phyloP scores from a whole-genome alignment of 2,888 invertebrate genomes.

The Osmoderma eremita region DNA sequence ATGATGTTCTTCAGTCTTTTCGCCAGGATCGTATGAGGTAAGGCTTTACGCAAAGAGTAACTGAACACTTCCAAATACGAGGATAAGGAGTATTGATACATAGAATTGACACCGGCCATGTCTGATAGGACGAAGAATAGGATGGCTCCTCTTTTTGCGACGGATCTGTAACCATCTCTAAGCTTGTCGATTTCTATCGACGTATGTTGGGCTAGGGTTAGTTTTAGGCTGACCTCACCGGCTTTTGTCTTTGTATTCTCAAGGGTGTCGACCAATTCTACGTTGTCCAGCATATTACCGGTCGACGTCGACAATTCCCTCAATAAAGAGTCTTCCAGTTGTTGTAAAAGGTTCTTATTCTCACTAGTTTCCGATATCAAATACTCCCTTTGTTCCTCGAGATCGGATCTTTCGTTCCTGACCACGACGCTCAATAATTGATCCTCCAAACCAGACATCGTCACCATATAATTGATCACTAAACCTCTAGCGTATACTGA shows the following conservation, averaged over 20 bases:
- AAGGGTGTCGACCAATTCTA: constrained; percentile 83
- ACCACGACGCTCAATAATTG: constrained; percentile 91
- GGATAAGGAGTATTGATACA: constrained; percentile 92
- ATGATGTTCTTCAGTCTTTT: constrained; percentile 85
- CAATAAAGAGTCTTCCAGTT: constrained; percentile 86
- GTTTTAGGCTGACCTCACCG: constrained; percentile 81
- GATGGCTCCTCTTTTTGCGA: constrained; percentile 87
- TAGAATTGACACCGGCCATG: constrained; percentile 87
- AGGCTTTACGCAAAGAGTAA: constrained; percentile 81
- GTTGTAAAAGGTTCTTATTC: constrained; percentile 84
- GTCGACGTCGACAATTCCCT: constrained; percentile 85
- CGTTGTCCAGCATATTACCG: constrained; percentile 93
- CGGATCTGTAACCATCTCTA: constrained; percentile 86
- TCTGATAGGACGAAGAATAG: constrained; percentile 91
- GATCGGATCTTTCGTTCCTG: constrained; percentile 83
- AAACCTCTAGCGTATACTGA: constrained; percentile 87
- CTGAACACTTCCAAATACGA: constrained; percentile 88
- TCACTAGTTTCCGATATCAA: constrained; percentile 86
- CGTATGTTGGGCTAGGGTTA: constrained; percentile 80
- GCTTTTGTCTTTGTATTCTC: constrained; percentile 92
- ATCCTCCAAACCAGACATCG: constrained; percentile 86
- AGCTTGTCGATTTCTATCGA: constrained; percentile 83
- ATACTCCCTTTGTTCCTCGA: constrained; percentile 87
- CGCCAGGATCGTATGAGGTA: constrained; percentile 80
- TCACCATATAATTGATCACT: constrained; percentile 93